phyloP scores from a whole-genome alignment of 2,888 invertebrate genomes.

The Leptinotarsa rubiginosa region DNA sequence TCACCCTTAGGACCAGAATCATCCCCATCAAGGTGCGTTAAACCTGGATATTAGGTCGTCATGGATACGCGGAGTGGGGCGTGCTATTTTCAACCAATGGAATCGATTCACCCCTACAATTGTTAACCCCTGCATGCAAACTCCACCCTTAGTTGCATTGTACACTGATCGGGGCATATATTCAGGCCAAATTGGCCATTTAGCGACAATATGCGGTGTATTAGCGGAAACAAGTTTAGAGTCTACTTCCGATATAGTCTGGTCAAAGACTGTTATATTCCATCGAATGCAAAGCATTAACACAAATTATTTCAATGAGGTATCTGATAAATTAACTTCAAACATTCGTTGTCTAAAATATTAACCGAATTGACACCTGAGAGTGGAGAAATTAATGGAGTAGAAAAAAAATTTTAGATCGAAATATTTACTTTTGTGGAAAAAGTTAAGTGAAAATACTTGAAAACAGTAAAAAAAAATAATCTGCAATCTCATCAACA shows the following conservation, averaged over 20 bases:
- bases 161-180: slow-evolving; percentile 48
- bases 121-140: slow-evolving; percentile 47
- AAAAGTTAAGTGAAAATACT: too few relatives aligned
- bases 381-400: too few relatives aligned
- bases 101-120: slow-evolving; percentile 40
- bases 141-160: slow-evolving; percentile 49
- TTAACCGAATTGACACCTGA: too few relatives aligned
- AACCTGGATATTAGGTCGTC: slow-evolving; percentile 56
- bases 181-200: slow-evolving; percentile 58
- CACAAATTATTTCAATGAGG: too few relatives aligned
- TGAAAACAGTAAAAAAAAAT: too few relatives aligned
- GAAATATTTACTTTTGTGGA: too few relatives aligned
- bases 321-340: too few relatives aligned
- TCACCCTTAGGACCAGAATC: slow-evolving; percentile 29
- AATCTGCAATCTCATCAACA: too few relatives aligned
- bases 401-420: too few relatives aligned
- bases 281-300: neutral
- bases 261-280: slow-evolving; percentile 12
- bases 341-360: too few relatives aligned
- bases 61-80: slow-evolving; percentile 52
- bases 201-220: slow-evolving; percentile 63
- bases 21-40: slow-evolving; percentile 56
- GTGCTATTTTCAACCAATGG: slow-evolving; percentile 47
- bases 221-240: slow-evolving; percentile 59
- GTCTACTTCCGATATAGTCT: slow-evolving; percentile 32